Evolutionary conservation across 1,140 invertebrate genomes (phyloP).

Genomic region (Parapsyche elsis): DNA sequence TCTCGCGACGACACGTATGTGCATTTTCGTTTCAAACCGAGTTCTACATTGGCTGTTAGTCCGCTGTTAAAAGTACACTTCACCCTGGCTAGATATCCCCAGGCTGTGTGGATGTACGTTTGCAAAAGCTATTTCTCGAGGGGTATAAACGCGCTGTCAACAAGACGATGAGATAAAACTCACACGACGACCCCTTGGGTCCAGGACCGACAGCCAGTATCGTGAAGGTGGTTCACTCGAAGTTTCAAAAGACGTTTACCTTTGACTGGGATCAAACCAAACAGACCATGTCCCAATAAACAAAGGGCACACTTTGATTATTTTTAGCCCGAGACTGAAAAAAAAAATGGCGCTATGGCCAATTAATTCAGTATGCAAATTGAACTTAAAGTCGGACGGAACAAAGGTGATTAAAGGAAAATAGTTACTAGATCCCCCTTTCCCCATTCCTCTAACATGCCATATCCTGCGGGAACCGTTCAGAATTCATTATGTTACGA

Average conservation of each 20-base stretch:
- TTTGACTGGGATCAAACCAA: no score
- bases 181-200: constrained; percentile 29
- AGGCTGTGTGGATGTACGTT: constrained; percentile 15
- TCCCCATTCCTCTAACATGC: neutral
- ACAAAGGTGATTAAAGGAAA: constrained; percentile 49
- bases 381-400: constrained; percentile 44
- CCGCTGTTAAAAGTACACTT: constrained; percentile 37
- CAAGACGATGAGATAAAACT: constrained; percentile 44
- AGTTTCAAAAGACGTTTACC: no score
- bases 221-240: no score
- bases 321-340: neutral
- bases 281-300: neutral
- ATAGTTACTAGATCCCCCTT: constrained; percentile 30
- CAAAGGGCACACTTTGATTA: neutral
- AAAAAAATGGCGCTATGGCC: constrained; percentile 35
- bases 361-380: constrained; percentile 54
- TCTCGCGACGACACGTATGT: neutral
- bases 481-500: constrained; percentile 42
- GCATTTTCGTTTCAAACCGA: constrained; percentile 18
- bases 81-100: constrained; percentile 4
- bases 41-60: constrained; percentile 24
- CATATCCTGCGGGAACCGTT: constrained; percentile 37
- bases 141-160: constrained; percentile 45
- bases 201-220: neutral
- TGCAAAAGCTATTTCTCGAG: constrained; percentile 39